These are phyloP conservation scores for Hydriomena furcata DNA, from an alignment of 2,888 invertebrate species.

Conservation along the genomic window DNA sequence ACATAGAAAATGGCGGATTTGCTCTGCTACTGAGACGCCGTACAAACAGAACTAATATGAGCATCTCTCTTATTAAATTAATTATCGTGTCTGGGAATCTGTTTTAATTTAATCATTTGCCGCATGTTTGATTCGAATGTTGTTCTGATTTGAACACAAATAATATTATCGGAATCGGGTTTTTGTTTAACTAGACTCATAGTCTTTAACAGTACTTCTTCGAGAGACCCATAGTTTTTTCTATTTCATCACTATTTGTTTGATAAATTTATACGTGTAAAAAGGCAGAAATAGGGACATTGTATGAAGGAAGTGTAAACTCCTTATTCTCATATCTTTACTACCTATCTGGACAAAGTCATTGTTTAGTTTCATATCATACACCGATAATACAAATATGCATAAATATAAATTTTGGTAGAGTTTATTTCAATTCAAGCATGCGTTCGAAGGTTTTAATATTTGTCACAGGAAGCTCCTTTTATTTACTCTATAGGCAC, in stretches of 20 bases:
- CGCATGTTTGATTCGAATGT: constrained; percentile 12
- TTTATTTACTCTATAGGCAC: constrained; percentile 67
- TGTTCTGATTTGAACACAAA: background rate
- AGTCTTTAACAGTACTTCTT: too few species aligned
- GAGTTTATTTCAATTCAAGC: constrained; percentile 31
- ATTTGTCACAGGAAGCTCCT: constrained; percentile 69
- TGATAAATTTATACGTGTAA: too few species aligned
- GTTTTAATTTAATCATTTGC: constrained; percentile 19
- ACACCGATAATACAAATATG: too few species aligned
- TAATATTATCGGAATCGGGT: background rate
- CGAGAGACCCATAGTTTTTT: too few species aligned
- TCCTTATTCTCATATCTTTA: too few species aligned
- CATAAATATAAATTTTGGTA: too few species aligned
- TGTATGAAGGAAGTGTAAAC: too few species aligned
- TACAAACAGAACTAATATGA: constrained; percentile 56
- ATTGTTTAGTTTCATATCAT: too few species aligned
- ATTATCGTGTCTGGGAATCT: constrained; percentile 35
- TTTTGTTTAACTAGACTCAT: too few species aligned
- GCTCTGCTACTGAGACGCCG: constrained; percentile 46
- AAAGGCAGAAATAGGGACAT: too few species aligned
- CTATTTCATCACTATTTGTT: too few species aligned
- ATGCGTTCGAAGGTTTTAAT: constrained; percentile 49
- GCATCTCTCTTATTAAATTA: constrained; percentile 45
- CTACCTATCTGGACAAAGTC: too few species aligned
- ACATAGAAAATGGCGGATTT: constrained; percentile 64